A percentile compares a stretch with the other conserved stretches of the same genome.
Evolutionary conservation across 2,113 vertebrate species (phyloP).

Genomic region (Corythornis vintsioides): DNA sequence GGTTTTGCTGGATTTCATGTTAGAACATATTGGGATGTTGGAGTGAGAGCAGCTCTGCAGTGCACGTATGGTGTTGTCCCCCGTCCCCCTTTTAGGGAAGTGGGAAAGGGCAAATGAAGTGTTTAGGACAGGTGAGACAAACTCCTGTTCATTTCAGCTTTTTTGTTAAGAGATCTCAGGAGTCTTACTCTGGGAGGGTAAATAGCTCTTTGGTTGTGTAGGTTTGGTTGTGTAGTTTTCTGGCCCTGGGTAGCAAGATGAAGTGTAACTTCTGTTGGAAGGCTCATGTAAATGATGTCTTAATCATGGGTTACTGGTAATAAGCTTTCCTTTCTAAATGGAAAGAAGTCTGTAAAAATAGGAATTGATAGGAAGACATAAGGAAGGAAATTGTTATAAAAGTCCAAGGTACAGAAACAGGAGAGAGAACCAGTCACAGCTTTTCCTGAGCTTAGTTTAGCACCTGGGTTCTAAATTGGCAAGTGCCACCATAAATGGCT

Average conservation of each 20-base stretch:
- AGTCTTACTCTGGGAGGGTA: neutral
- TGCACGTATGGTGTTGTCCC: neutral
- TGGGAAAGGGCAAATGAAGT: neutral
- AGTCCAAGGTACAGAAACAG: neutral
- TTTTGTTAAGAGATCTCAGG: neutral
- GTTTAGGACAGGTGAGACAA: neutral
- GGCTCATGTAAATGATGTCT: rapidly evolving
- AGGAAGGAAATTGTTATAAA: neutral
- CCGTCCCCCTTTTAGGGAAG: neutral
- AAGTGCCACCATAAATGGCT: neutral
- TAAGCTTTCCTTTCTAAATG: neutral
- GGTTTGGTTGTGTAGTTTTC: neutral
- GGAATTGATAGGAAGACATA: neutral
- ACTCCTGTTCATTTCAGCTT: neutral
- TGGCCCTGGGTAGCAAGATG: neutral
- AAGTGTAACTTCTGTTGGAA: neutral
- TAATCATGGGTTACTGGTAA: neutral
- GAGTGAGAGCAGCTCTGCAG: rapidly evolving
- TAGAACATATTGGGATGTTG: neutral
- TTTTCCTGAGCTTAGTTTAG: neutral
- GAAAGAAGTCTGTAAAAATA: neutral
- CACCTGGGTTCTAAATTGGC: neutral
- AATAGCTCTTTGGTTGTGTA: neutral
- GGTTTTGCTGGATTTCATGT: neutral
- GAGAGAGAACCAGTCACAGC: neutral